These are phyloP conservation scores for Drosophila arizonae DNA, from an alignment of 1,140 invertebrate genomes.

Conservation along the genomic window DNA sequence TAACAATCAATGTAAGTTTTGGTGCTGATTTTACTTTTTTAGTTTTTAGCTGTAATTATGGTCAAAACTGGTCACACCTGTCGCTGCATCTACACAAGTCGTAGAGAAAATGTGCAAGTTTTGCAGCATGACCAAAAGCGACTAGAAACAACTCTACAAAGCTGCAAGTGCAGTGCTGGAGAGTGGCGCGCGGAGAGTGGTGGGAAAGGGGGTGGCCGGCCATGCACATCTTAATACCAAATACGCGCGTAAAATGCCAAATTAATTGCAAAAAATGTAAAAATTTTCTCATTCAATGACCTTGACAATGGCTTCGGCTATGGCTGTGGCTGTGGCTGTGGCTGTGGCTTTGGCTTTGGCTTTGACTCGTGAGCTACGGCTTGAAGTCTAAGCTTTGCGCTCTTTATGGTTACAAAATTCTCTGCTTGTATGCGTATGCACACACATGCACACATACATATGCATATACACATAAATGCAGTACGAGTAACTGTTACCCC, in stretches of 20 bases:
- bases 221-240: slow-evolving; percentile 47
- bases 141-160: slow-evolving; percentile 25
- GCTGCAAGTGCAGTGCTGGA: slow-evolving; percentile 2
- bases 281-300: slow-evolving; percentile 76
- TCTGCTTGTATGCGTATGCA: slow-evolving; percentile 24
- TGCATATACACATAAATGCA: slow-evolving; percentile 7
- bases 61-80: slow-evolving; percentile 33
- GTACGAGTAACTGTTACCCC: slow-evolving; percentile 14
- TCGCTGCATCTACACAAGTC: slow-evolving; percentile 20
- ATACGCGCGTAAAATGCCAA: slow-evolving; percentile 52
- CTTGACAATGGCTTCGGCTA: slow-evolving; percentile 73
- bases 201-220: neutral
- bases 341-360: neutral
- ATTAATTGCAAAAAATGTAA: slow-evolving; percentile 71
- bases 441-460: neutral
- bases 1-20: slow-evolving; percentile 33
- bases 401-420: slow-evolving; percentile 46
- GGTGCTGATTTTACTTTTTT: slow-evolving; percentile 26
- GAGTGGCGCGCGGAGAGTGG: neutral
- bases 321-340: slow-evolving; percentile 40
- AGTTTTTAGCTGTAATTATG: neutral
- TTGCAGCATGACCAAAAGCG: slow-evolving; percentile 49
- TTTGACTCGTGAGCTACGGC: slow-evolving; percentile 12
- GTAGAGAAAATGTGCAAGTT: slow-evolving; percentile 67
- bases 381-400: slow-evolving; percentile 19